Percentiles rank a stretch among this genome's conserved stretches.
Evolutionary conservation across 1,140 invertebrate genomes (phyloP).

Genomic region (Lepidurus couesii): DNA sequence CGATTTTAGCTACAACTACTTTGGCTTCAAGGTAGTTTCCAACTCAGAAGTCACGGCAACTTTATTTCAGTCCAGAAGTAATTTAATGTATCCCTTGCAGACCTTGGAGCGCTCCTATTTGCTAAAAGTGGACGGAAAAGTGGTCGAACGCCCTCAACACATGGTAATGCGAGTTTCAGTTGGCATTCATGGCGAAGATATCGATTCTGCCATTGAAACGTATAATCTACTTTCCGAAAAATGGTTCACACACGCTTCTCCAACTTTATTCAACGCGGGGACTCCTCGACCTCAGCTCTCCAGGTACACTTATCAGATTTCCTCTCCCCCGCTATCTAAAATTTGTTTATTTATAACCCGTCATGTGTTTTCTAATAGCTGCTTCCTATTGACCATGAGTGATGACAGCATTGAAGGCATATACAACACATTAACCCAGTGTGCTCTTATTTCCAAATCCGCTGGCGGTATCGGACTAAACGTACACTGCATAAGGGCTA

Average conservation of each 20-base stretch:
- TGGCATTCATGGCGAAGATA: constrained; percentile 92
- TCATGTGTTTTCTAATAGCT: constrained; percentile 53
- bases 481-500: constrained; percentile 91
- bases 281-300: constrained; percentile 88
- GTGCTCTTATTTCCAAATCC: constrained; percentile 93
- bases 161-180: constrained; percentile 98
- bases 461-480: constrained; percentile 97
- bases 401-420: constrained; percentile 99
- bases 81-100: constrained; percentile 42
- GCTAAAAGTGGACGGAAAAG: constrained; percentile 86
- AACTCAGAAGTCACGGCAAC: constrained; percentile 27
- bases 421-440: constrained; percentile 88
- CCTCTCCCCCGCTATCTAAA: no score
- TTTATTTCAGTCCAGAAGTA: neutral
- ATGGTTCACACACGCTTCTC: constrained; percentile 97
- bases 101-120: constrained; percentile 94
- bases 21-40: constrained; percentile 81
- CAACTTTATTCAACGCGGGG: constrained; percentile 93
- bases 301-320: constrained; percentile 47
- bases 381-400: constrained; percentile 90
- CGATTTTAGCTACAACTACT: constrained; percentile 97
- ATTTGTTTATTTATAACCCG: no score
- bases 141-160: constrained; percentile 94
- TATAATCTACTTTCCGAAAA: constrained; percentile 93
- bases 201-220: constrained; percentile 89